Percentiles rank a stretch among this genome's conserved stretches.
phyloP scores from a whole-genome alignment of 2,113 vertebrate species.

The Cyanoramphus novaezelandiae region DNA sequence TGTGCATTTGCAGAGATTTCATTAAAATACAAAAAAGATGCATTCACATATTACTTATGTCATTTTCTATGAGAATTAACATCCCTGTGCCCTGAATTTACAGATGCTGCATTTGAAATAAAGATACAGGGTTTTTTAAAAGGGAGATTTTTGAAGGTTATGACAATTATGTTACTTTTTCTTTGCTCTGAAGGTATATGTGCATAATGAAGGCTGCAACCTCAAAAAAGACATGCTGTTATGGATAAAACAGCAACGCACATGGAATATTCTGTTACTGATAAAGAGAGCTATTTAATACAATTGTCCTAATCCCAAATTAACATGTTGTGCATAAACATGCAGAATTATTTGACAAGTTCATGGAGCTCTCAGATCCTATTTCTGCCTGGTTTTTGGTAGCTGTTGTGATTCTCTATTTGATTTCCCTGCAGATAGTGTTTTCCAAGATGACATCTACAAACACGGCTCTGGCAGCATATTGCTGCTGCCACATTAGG shows the following conservation, averaged over 20 bases:
- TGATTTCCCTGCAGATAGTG: not conserved
- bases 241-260: not conserved
- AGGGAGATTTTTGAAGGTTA: not conserved
- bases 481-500: slow-evolving; percentile 46
- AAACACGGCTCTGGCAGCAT: not conserved
- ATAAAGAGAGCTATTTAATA: not conserved
- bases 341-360: not conserved
- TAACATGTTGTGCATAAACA: not conserved
- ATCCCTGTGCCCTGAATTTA: not conserved
- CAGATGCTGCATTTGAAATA: not conserved
- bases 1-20: not conserved
- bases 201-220: not conserved
- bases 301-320: not conserved
- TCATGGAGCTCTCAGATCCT: not conserved
- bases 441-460: not conserved
- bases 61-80: not conserved
- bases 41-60: not conserved
- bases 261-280: not conserved
- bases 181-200: not conserved
- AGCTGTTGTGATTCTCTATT: not conserved
- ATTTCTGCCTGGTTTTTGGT: not conserved
- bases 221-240: not conserved
- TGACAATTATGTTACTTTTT: not conserved
- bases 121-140: not conserved
- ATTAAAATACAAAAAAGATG: not conserved